phyloP scores from a whole-genome alignment of 2,888 invertebrate genomes.

The Drosophila anomelani region DNA sequence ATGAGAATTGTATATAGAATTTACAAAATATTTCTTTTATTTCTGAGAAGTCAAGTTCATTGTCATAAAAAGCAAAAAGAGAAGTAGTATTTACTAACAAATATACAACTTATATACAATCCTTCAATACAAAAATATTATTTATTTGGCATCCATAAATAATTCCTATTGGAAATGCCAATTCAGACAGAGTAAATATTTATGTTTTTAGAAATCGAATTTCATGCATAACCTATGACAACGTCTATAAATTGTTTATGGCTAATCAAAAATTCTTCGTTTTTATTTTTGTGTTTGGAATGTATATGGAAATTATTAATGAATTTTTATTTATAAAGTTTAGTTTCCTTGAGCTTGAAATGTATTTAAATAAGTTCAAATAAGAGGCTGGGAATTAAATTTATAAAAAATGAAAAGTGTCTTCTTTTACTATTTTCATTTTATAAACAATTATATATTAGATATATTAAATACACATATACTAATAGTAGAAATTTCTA shows the following conservation, averaged over 20 bases:
- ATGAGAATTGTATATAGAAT: neutral
- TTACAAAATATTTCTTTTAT: neutral
- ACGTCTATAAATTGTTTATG: slow-evolving; percentile 1
- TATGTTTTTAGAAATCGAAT: neutral
- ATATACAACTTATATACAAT: neutral
- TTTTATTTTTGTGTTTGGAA: neutral
- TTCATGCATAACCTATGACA: slow-evolving; percentile 4
- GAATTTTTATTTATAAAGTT: neutral
- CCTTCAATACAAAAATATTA: neutral
- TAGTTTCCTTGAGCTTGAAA: neutral
- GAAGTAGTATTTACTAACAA: neutral
- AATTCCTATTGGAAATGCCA: neutral
- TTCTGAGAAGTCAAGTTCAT: slow-evolving; percentile 10
- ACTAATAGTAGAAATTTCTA: too few species aligned
- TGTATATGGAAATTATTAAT: neutral
- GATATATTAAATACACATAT: neutral
- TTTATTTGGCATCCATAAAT: neutral
- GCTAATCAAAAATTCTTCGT: neutral
- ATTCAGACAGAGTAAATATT: neutral
- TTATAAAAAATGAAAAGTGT: neutral
- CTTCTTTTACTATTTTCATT: too few species aligned
- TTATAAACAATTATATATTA: too few species aligned
- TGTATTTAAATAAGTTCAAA: neutral
- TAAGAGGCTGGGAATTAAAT: neutral
- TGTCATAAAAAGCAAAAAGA: neutral